Evolutionary conservation across 2,113 vertebrate species (phyloP), one percentile per base, ranked within the genome.

Genomic region (Myotis davidii): DNA sequence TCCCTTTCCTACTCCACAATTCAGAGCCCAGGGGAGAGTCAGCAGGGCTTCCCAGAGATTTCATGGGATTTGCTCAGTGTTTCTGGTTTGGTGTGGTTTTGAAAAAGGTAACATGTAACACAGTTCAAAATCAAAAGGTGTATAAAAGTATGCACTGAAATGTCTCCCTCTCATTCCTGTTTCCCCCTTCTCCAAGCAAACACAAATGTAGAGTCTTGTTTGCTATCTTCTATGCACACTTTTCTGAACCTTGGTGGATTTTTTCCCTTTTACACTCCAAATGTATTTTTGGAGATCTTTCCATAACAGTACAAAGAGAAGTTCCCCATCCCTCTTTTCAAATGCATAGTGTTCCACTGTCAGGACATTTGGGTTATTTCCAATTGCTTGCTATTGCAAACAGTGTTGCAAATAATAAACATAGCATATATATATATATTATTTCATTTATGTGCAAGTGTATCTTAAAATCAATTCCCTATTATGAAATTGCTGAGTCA

Each of bases 301-400:
- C 86, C 7, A 29, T 34, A 83, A 56, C 27, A 21, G 34, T 23
- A 72, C 50, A 82, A 84, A 78, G 23, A 87, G 17, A 91, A 12
- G 6, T 59, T 90, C 16, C 9, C 87, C 9, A 34, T 73, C 92
- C 9, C 72, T 77, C n/a, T 20, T 69, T 67, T 39, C 54, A 88
- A 94, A 70, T n/a, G n/a, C 27, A 74, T 9, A 59, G 13, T 78
- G 70, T 90, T 86, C 67, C 32, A 73, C 14, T 85, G 42, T 69
- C 50, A 87, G 23, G 16, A 65, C 21, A 78, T 29, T 78, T 65
- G 34, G 23, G 14, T 76, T 84, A 61, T 70, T 85, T 74, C 56
- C 48, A 92, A 12, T 52, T 20, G 52, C 92, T 92, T 72, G 9
- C n/a, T 88, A 67, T 82, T 90, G 90, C 9, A 94, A 96, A 96